Base-by-base conservation (phyloP, 2,797 vertebrate genomes). In the Dallia pectoralis region DNA sequence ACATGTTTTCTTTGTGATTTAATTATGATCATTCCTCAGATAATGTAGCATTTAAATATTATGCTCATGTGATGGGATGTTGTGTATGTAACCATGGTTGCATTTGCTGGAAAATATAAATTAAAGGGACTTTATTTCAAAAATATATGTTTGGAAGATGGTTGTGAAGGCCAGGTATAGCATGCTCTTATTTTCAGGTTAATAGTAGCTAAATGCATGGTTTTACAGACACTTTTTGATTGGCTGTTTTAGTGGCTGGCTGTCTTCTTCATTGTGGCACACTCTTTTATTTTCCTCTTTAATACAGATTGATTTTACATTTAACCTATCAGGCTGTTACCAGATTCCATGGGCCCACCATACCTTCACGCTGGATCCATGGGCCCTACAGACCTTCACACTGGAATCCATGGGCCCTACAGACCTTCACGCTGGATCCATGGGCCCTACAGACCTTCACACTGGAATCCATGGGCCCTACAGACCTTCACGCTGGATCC, bases 241-340 rank as follows among this genome's bases (percentile, higher is more conserved):
- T 84, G 85, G 85, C 72, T 89, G 85, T 88, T 90, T 89, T 84
- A 89, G 66, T 74, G 71, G 48, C 77, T 72, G 44, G 4, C 2
- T 0, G 51, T 22, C 51, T 79, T 80, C 74, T 76, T 29, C 71
- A 27, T 59, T 18, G 14, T 61, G 77, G 77, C 76, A 78, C 78
- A 65, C 83, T 69, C 86, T 85, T 92, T 88, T 85, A 90, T 90
- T 81, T 66, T 76, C 51, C 82, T 87, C 67, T 61, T 92, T 93
- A 89, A 92, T 91, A 84, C 70, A 32, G 80, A 93, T 93, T 92
- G 92, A 93, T 93, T 91, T 90, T 89, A 88, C 90, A 90, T 86
- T 92, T 90, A 91, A 89, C 84, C 80, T 81, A 72, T 49, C 51
- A 64, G 80, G 75, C 82, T 71, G 83, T 88, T 88, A 89, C 83